Conservation (phyloP, 2,113 vertebrate genomes). For the Herpailurus yagouaroundi region DNA sequence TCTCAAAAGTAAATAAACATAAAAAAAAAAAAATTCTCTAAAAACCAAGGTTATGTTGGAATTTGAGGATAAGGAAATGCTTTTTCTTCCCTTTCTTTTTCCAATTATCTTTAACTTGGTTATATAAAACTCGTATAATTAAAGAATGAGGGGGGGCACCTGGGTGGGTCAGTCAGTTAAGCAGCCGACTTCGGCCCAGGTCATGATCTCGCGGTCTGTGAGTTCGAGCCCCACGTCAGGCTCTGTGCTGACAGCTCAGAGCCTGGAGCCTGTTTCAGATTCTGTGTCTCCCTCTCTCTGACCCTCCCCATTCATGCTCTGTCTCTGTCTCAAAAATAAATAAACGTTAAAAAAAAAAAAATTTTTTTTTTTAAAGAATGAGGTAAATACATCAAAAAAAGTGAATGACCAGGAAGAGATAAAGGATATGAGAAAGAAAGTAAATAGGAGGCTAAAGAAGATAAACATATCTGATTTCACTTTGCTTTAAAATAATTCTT, state of each 20-base stretch:
- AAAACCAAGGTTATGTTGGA: not conserved
- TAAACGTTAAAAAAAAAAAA: too few relatives aligned
- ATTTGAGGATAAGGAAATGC: not conserved
- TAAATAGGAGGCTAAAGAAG: not conserved
- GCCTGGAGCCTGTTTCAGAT: too few relatives aligned
- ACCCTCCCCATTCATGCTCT: too few relatives aligned
- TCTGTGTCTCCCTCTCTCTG: too few relatives aligned
- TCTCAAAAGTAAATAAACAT: too few relatives aligned
- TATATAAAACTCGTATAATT: constrained; percentile 11
- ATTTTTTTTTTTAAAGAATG: not conserved
- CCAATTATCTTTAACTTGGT: not conserved
- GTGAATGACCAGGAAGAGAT: not conserved
- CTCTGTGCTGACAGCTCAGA: too few relatives aligned
- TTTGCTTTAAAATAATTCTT: constrained; percentile 18
- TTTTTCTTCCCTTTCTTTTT: not conserved
- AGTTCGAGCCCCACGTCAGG: too few relatives aligned
- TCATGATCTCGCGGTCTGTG: too few relatives aligned
- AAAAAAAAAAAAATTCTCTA: too few relatives aligned
- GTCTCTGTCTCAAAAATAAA: too few relatives aligned
- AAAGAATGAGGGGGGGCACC: not conserved
- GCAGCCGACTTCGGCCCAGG: too few relatives aligned
- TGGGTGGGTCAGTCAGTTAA: too few relatives aligned
- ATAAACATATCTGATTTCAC: not conserved
- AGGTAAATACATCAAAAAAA: not conserved
- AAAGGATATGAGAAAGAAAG: not conserved